Conservation (phyloP, 2,888 invertebrate genomes). For the Keiferia lycopersicella region DNA sequence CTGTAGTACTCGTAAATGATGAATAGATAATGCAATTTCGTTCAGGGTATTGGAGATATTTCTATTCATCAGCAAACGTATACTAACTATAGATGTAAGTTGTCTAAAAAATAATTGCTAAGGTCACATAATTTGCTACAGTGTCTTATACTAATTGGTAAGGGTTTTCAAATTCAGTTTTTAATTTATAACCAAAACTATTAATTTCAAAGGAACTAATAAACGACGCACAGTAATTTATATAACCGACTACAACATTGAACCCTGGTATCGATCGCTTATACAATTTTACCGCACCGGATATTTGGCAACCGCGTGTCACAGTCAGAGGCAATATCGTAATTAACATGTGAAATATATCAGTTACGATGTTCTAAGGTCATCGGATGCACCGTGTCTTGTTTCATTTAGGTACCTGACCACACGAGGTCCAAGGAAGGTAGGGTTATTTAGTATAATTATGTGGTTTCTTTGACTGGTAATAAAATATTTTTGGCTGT, state of each 20-base stretch:
- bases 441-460: no score
- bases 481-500: no score
- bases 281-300: slow-evolving; percentile 35
- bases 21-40: slow-evolving; percentile 10
- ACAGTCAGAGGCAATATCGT: slow-evolving; percentile 26
- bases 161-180: no score
- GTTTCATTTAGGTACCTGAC: not conserved
- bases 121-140: no score
- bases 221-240: slow-evolving; percentile 32
- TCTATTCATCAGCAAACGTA: no score
- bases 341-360: slow-evolving; percentile 29
- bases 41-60: not conserved
- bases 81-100: no score
- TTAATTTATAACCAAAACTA: not conserved
- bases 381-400: slow-evolving; percentile 28
- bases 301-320: slow-evolving; percentile 32
- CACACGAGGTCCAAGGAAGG: not conserved
- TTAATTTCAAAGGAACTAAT: not conserved
- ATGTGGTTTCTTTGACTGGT: not conserved
- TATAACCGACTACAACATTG: slow-evolving; percentile 38
- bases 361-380: slow-evolving; percentile 27
- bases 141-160: no score
- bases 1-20: not conserved
- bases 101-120: no score
- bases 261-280: slow-evolving; percentile 36